phyloP scores from a whole-genome alignment of 2,888 invertebrate species.

The Toxonevra muliebris region DNA sequence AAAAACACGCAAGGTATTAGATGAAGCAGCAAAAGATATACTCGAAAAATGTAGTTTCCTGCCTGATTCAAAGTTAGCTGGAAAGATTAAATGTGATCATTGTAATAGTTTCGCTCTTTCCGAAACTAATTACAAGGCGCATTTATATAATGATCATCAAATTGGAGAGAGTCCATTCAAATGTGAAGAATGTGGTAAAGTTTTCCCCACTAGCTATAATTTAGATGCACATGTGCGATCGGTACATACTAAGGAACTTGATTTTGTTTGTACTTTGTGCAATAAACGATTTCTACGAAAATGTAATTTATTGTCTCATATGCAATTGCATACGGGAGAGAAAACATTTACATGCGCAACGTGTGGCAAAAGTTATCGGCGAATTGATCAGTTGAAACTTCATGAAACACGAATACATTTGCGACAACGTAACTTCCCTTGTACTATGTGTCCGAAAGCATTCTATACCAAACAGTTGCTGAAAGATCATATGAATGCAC shows the following conservation, averaged over 20 bases:
- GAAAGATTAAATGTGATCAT: slow-evolving; percentile 45
- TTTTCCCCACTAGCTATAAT: slow-evolving; percentile 42
- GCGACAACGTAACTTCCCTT: slow-evolving; percentile 31
- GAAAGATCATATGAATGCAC: slow-evolving; percentile 52
- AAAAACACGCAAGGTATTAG: slow-evolving; percentile 23
- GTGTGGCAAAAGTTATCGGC: slow-evolving; percentile 51
- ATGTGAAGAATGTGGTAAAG: slow-evolving; percentile 45
- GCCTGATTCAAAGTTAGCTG: slow-evolving; percentile 45
- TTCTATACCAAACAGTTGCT: slow-evolving; percentile 49
- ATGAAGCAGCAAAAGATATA: slow-evolving; percentile 40
- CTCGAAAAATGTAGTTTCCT: slow-evolving; percentile 45
- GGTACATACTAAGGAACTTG: slow-evolving; percentile 47
- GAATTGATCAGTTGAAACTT: slow-evolving; percentile 45
- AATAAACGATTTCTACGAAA: slow-evolving; percentile 21
- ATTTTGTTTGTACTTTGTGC: slow-evolving; percentile 41
- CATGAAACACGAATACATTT: slow-evolving; percentile 40
- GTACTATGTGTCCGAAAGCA: slow-evolving; percentile 40
- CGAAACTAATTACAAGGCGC: slow-evolving; percentile 48
- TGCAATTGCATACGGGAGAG: slow-evolving; percentile 48
- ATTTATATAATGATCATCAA: slow-evolving; percentile 46
- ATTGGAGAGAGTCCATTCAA: slow-evolving; percentile 51
- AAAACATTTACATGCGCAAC: slow-evolving; percentile 49
- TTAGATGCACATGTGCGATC: slow-evolving; percentile 45
- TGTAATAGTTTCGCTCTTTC: slow-evolving; percentile 44
- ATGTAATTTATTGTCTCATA: slow-evolving; percentile 34